Evolutionary conservation across 1,140 invertebrate genomes (phyloP).

Genomic region (Parasteatoda tepidariorum): DNA sequence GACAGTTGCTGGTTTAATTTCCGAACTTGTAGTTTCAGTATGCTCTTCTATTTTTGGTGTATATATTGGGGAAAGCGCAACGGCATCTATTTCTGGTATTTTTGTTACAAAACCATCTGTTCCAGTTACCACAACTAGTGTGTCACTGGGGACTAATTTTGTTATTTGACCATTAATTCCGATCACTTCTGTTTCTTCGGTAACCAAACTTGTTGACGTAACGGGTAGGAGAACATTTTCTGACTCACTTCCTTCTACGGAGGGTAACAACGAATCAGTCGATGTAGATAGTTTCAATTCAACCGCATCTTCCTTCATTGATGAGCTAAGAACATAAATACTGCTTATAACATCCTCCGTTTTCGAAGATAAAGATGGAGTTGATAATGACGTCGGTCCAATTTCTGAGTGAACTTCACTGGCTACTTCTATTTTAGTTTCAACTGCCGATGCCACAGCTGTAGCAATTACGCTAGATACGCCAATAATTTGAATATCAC

Average conservation of each 20-base stretch:
- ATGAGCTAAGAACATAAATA: slow-evolving; percentile 3
- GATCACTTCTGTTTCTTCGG: slow-evolving; percentile 58
- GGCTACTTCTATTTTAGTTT: slow-evolving; percentile 36
- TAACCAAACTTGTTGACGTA: slow-evolving; percentile 55
- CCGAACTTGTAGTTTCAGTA: background rate
- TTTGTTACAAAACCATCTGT: slow-evolving; percentile 59
- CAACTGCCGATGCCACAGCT: background rate
- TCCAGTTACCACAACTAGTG: slow-evolving; percentile 58
- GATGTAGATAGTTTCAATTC: background rate
- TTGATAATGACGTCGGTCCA: no score
- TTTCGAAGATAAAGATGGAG: background rate
- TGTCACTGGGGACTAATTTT: slow-evolving; percentile 45
- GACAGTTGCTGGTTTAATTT: slow-evolving; percentile 63
- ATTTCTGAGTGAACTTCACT: slow-evolving; percentile 32
- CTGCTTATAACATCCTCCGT: background rate
- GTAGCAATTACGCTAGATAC: slow-evolving; percentile 41
- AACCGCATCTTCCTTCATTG: background rate
- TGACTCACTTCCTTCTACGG: background rate
- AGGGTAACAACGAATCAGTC: background rate
- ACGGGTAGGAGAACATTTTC: slow-evolving; percentile 20
- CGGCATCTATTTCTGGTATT: slow-evolving; percentile 34
- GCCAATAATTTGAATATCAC: slow-evolving; percentile 35
- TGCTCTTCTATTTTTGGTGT: background rate
- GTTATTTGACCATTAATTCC: slow-evolving; percentile 59
- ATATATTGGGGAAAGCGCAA: slow-evolving; percentile 29